phyloP scores from a whole-genome alignment of 2,888 invertebrate species.

The Dolichomitus sp. region DNA sequence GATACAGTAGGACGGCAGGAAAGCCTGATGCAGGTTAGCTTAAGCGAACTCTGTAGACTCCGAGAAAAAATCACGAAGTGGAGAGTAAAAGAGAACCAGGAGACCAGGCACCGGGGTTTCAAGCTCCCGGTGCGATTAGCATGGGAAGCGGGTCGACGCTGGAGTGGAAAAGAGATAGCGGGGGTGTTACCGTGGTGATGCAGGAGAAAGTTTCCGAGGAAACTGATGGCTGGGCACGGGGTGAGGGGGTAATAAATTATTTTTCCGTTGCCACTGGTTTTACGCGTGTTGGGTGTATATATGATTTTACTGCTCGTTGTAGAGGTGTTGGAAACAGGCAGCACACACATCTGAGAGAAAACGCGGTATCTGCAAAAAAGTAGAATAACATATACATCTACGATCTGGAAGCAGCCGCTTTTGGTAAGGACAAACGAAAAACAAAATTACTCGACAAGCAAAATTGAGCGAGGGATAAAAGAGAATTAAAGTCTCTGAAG shows the following conservation, averaged over 20 bases:
- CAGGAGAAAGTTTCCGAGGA: constrained; percentile 57
- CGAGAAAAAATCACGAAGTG: constrained; percentile 48
- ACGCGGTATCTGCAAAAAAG: constrained; percentile 54
- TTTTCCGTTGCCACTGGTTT: constrained; percentile 55
- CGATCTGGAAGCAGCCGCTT: constrained; percentile 33
- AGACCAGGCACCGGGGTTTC: constrained; percentile 38
- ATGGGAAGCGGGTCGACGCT: constrained; percentile 56
- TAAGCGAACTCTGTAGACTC: background rate
- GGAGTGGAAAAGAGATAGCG: constrained; percentile 55
- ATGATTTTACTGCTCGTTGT: constrained; percentile 3
- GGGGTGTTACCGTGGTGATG: constrained; percentile 51
- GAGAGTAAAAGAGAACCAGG: constrained; percentile 40
- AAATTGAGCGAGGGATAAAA: too few species aligned
- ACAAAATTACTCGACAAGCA: too few species aligned
- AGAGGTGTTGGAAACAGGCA: background rate
- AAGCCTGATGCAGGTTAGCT: constrained; percentile 16
- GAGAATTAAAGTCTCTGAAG: too few species aligned
- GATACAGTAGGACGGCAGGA: constrained; percentile 27
- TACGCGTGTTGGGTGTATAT: constrained; percentile 3
- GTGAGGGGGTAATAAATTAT: constrained; percentile 65
- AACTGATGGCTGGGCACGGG: constrained; percentile 30
- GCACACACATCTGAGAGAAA: constrained; percentile 38
- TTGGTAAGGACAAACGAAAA: constrained; percentile 28
- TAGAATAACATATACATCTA: constrained; percentile 38
- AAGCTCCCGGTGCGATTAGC: constrained; percentile 56